phyloP scores from a whole-genome alignment of 2,797 vertebrate species.

The Oreonectes daqikongensis region DNA sequence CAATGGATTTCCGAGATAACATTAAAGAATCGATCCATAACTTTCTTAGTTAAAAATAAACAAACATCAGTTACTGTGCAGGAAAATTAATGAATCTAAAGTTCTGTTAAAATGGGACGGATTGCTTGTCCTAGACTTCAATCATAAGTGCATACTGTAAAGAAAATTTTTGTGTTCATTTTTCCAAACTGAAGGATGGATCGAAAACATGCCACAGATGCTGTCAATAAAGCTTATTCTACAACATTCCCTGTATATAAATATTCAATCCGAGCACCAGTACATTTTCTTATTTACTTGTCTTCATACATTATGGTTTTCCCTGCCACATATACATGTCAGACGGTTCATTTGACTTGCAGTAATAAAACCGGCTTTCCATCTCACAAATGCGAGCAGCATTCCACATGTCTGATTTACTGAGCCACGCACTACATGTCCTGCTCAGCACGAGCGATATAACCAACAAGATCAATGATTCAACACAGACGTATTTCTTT shows the following conservation, averaged over 20 bases:
- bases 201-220: not conserved
- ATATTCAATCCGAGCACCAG: not conserved
- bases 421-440: not conserved
- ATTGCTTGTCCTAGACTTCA: no score
- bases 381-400: not conserved
- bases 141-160: not conserved
- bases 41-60: no score
- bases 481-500: slow-evolving; percentile 11
- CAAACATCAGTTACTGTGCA: no score
- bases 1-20: not conserved
- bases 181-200: not conserved
- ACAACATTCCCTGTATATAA: not conserved
- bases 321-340: not conserved
- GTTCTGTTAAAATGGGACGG: no score
- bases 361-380: slow-evolving; percentile 17
- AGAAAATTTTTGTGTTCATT: not conserved
- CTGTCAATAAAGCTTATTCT: not conserved
- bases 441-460: slow-evolving; percentile 22
- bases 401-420: slow-evolving; percentile 13
- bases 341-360: slow-evolving; percentile 9
- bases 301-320: not conserved
- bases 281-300: not conserved
- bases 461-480: slow-evolving; percentile 1
- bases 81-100: no score
- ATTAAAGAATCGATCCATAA: not conserved